Base-by-base conservation (phyloP, 2,113 vertebrate species). In the Amblyopsis rosae region DNA sequence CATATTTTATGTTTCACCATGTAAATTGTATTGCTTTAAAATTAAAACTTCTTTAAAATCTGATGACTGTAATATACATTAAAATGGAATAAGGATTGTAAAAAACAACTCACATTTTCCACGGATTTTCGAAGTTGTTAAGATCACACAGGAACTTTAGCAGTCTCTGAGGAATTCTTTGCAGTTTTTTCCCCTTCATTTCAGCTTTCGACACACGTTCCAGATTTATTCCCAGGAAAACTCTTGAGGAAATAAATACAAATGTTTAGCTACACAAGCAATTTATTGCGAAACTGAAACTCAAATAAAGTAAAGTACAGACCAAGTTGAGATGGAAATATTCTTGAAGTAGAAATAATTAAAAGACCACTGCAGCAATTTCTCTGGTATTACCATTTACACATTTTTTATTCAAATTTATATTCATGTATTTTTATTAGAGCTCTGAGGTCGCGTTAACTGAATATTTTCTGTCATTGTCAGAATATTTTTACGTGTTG, bases 111-210 rank as follows among this genome's bases (percentile, higher is more conserved):
- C 51, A 65, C 12, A 65, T 53, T 35, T 7, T 58, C 65, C n/a
- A 57, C 17, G 53, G 65, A 48, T 46, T 66, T 66, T 66, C 50
- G 35, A 58, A 68, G 46, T 67, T 67, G 46, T 67, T 67, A 3
- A 59, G 19, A 33, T 49, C 46, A 59, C 15, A 59, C 15, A 50
- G 19, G 17, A 56, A 46, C 65, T 55, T 57, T 9, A 12, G n/a
- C 12, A 46, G 12, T 57, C 26, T 26, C 26, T 0, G 26, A 26
- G n/a, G 49, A 13, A 35, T 15, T 5, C 8, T 12, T 19, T 11
- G 51, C 10, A 9, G 19, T 17, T 49, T 59, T 35, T 32, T 51
- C 9, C 41, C 19, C 35, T 59, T 35, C 46, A 12, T 46, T 19
- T 50, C 56, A 10, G 56, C 57, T 47, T 69, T 69, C 17, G 19